phyloP scores from a whole-genome alignment of 2,888 invertebrate genomes.

The Pristionchus fissidentatus region DNA sequence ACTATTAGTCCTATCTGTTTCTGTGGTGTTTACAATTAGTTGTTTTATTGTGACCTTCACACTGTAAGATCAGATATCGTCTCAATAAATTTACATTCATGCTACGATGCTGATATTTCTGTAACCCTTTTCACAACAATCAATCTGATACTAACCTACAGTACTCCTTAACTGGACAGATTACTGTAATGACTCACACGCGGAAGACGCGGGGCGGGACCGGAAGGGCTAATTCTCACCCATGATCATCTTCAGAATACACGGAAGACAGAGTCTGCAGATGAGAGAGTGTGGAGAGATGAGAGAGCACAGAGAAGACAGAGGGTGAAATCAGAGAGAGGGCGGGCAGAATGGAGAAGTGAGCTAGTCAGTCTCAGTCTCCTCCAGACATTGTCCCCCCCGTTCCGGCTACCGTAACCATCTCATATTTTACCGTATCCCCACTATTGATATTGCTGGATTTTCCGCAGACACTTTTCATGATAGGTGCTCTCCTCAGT shows the following conservation, averaged over 20 bases:
- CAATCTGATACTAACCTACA: background rate
- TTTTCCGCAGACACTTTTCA: too few relatives aligned
- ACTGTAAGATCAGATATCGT: too few relatives aligned
- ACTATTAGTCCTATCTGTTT: too few relatives aligned
- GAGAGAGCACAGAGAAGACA: background rate
- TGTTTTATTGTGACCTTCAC: too few relatives aligned
- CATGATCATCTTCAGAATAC: conserved; percentile 35
- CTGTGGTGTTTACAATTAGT: too few relatives aligned
- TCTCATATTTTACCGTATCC: background rate
- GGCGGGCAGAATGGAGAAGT: conserved; percentile 26
- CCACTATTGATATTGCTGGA: background rate
- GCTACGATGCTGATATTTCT: too few relatives aligned
- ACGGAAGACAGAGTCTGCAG: conserved; percentile 1
- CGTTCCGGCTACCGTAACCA: too few relatives aligned
- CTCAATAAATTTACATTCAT: too few relatives aligned
- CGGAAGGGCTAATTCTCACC: background rate
- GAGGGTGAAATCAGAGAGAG: conserved; percentile 28
- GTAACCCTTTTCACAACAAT: too few relatives aligned
- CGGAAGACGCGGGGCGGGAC: background rate
- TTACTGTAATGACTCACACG: background rate
- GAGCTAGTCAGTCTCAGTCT: conserved; percentile 17
- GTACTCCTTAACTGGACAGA: background rate
- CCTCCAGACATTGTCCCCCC: background rate
- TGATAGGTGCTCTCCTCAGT: too few relatives aligned
- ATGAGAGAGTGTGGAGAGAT: background rate